Percentiles rank a stretch among this genome's conserved stretches.
Evolutionary conservation across 2,797 vertebrate species (phyloP).

Genomic region (Spinus pinus): DNA sequence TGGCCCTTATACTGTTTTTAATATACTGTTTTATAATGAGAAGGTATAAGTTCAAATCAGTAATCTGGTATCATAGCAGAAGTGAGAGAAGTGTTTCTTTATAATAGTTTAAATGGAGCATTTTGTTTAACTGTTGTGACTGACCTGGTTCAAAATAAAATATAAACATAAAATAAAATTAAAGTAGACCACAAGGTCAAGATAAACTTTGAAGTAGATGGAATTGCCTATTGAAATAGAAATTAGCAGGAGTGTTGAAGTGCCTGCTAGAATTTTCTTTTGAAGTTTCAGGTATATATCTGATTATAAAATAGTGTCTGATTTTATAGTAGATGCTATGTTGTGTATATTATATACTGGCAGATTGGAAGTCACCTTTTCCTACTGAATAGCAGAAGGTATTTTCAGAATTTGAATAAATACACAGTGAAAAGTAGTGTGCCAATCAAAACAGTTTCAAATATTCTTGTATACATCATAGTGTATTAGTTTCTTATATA

Average conservation of each 20-base stretch:
- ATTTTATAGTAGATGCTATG: neutral
- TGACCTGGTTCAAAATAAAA: neutral
- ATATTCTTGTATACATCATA: slow-evolving; percentile 5
- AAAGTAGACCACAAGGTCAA: neutral
- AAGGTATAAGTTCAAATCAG: neutral
- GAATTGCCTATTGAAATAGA: neutral
- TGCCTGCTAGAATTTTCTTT: neutral
- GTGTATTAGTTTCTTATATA: neutral
- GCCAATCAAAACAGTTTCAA: slow-evolving; percentile 39
- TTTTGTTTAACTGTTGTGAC: neutral
- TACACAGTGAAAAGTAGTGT: neutral
- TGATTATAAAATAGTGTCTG: neutral
- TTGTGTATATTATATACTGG: neutral
- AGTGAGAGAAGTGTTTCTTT: neutral
- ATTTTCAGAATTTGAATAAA: slow-evolving; percentile 34
- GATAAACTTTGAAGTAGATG: neutral
- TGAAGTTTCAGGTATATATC: neutral
- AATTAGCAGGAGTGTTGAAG: neutral
- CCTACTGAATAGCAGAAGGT: neutral
- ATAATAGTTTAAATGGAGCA: neutral
- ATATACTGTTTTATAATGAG: neutral
- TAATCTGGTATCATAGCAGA: neutral
- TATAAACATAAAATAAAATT: neutral
- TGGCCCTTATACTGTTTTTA: neutral
- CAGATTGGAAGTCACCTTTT: neutral